Percentiles rank a stretch among this genome's conserved stretches.
Evolutionary conservation across 1,140 invertebrate species (phyloP).

Genomic region (Apis cerana): DNA sequence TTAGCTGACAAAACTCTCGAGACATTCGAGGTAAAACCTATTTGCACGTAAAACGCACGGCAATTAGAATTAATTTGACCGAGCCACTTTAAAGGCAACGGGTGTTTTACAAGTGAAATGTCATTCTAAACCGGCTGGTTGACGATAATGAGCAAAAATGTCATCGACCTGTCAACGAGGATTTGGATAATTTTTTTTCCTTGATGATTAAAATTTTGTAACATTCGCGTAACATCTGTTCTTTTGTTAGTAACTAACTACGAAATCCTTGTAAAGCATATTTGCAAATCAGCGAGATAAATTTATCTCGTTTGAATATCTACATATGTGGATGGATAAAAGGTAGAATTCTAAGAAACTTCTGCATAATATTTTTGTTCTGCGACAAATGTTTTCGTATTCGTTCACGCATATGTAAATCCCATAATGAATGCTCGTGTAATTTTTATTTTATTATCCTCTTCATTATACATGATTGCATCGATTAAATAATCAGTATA

Average conservation of each 20-base stretch:
- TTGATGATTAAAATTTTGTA: not conserved
- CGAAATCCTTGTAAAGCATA: not conserved
- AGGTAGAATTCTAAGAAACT: conserved; percentile 1
- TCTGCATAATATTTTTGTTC: conserved; percentile 27
- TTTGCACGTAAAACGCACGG: not conserved
- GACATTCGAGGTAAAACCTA: not conserved
- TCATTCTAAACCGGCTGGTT: conserved; percentile 9
- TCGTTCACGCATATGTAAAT: not conserved
- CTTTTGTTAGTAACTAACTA: not conserved
- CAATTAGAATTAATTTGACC: conserved; percentile 44
- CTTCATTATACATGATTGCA: not conserved
- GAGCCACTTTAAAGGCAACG: conserved; percentile 21
- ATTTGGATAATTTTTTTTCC: conserved; percentile 28
- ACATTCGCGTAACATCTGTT: not conserved
- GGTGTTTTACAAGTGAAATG: conserved; percentile 41
- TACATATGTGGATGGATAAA: conserved; percentile 20
- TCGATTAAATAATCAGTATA: no score
- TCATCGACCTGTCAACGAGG: conserved; percentile 1
- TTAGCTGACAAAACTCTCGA: not conserved
- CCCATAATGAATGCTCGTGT: not conserved
- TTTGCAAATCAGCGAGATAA: conserved; percentile 25
- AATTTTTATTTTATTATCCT: not conserved
- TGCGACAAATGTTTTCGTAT: not conserved
- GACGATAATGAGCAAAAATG: conserved; percentile 42
- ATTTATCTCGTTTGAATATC: conserved; percentile 37